Conservation (phyloP, 2,797 vertebrate genomes). For the Aphelocoma californica region DNA sequence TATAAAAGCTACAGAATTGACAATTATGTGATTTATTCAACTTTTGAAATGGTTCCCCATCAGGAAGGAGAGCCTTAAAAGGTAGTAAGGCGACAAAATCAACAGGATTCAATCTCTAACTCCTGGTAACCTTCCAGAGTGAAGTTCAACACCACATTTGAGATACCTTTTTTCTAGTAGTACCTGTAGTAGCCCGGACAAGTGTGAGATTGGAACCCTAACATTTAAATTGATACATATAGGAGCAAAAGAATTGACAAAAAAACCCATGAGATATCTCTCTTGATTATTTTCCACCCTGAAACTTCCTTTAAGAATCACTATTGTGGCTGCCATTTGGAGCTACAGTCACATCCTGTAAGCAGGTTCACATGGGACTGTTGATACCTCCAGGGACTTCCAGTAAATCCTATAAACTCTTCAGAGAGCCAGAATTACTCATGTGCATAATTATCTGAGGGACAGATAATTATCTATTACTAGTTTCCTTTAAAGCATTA, state of each 20-base stretch:
- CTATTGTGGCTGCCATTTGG: neutral
- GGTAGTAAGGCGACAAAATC: neutral
- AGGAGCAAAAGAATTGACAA: neutral
- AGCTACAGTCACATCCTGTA: neutral
- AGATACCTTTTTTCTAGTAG: neutral
- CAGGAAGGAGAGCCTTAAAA: neutral
- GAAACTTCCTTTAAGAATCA: neutral
- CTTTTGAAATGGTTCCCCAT: neutral
- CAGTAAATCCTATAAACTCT: slow-evolving; percentile 1
- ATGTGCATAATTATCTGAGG: slow-evolving; percentile 24
- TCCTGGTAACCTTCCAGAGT: neutral
- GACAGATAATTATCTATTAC: slow-evolving; percentile 12
- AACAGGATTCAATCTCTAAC: neutral
- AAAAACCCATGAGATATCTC: neutral
- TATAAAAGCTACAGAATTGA: neutral
- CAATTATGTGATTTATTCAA: neutral
- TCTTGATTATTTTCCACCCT: neutral
- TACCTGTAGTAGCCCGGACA: fast-evolving
- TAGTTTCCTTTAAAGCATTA: slow-evolving; percentile 32
- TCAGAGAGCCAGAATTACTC: slow-evolving; percentile 20
- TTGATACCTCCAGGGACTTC: neutral
- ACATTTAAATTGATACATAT: neutral
- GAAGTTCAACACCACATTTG: neutral
- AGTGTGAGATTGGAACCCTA: neutral
- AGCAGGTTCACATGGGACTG: neutral